Percentiles rank a stretch among this genome's conserved stretches.
These are phyloP conservation scores for Ciconia boyciana DNA, from an alignment of 2,113 vertebrate genomes.

Conservation along the genomic window DNA sequence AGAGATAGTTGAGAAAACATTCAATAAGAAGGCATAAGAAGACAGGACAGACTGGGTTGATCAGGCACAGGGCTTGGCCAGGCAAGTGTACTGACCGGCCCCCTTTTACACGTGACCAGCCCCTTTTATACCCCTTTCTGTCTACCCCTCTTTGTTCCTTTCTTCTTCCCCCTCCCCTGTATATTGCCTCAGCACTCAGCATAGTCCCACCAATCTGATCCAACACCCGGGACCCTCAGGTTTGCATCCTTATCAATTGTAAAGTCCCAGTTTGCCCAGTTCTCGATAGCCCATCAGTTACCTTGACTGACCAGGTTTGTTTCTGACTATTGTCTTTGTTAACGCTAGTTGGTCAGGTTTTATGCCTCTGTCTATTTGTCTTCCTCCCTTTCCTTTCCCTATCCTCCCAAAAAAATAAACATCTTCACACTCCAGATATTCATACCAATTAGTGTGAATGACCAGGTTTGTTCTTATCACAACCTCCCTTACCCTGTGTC, in stretches of 20 bases:
- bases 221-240: background rate
- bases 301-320: background rate
- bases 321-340: background rate
- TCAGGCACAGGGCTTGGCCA: background rate
- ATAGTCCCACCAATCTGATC: rapidly evolving
- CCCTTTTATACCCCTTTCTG: background rate
- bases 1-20: background rate
- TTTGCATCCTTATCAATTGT: background rate
- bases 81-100: background rate
- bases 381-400: background rate
- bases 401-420: background rate
- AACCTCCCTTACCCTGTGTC: background rate
- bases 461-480: background rate
- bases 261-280: background rate
- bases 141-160: background rate
- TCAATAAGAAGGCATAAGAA: background rate
- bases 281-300: background rate
- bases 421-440: background rate
- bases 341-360: background rate
- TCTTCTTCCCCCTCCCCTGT: background rate
- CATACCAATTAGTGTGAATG: background rate
- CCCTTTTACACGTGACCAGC: rapidly evolving
- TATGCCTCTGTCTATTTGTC: background rate
- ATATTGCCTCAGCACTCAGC: background rate
- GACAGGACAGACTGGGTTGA: background rate